These are phyloP conservation scores for Beroe ovata DNA, from an alignment of 37 sponge, comb jelly and placozoan species.

Conservation along the genomic window DNA sequence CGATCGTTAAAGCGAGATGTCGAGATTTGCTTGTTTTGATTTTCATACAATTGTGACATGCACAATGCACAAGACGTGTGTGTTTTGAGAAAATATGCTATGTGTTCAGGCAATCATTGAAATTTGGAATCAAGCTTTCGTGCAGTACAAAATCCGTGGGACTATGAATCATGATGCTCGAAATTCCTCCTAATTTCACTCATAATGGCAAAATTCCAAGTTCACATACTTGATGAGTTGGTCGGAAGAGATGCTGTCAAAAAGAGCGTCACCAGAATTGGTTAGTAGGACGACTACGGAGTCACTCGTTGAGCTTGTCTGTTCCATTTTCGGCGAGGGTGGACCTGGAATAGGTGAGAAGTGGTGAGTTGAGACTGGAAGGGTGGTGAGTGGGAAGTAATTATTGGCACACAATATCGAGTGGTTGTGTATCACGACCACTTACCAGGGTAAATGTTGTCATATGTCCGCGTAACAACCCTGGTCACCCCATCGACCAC, in stretches of 20 bases:
- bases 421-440: too few relatives aligned
- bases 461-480: background rate
- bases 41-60: too few relatives aligned
- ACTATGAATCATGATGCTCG: too few relatives aligned
- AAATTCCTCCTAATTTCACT: background rate
- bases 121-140: too few relatives aligned
- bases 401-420: too few relatives aligned
- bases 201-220: background rate
- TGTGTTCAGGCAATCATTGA: too few relatives aligned
- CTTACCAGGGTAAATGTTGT: slow-evolving; percentile 38
- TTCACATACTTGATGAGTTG: background rate
- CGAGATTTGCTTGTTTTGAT: too few relatives aligned
- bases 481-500: background rate
- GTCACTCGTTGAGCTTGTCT: background rate
- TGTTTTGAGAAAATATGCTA: too few relatives aligned
- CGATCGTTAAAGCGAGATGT: too few relatives aligned
- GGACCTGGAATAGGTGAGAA: background rate
- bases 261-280: background rate
- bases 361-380: background rate
- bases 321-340: background rate
- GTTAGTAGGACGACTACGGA: background rate
- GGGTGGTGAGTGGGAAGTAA: too few relatives aligned
- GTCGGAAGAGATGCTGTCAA: background rate
- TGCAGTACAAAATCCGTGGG: background rate
- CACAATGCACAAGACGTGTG: too few relatives aligned